These are phyloP conservation scores for Elegia similella DNA, from an alignment of 2,888 invertebrate genomes.

Conservation along the genomic window DNA sequence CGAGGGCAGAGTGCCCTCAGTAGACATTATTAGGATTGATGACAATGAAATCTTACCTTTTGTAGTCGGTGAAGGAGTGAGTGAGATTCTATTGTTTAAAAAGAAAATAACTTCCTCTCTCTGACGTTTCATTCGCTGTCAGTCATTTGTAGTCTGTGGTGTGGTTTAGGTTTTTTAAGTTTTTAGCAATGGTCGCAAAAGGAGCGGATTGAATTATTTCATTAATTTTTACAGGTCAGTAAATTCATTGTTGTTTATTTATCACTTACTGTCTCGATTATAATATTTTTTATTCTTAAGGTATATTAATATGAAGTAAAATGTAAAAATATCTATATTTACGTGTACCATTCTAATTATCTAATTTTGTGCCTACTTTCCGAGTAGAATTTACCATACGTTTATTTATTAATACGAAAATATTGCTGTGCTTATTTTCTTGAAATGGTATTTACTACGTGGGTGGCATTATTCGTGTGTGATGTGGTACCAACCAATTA, in stretches of 20 bases:
- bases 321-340: background rate
- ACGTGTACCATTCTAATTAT: slow-evolving; percentile 2
- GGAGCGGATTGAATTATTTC: slow-evolving; percentile 6
- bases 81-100: too few relatives aligned
- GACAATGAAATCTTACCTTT: too few relatives aligned
- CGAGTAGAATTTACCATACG: background rate
- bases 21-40: too few relatives aligned
- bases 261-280: background rate
- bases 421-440: background rate
- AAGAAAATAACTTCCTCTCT: too few relatives aligned
- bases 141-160: background rate
- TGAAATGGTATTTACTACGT: background rate
- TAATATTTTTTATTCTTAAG: background rate
- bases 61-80: too few relatives aligned
- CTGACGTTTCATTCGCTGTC: too few relatives aligned
- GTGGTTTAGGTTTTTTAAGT: background rate
- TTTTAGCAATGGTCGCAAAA: slow-evolving; percentile 15
- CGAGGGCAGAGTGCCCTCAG: too few relatives aligned
- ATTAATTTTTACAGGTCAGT: slow-evolving; percentile 10
- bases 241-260: background rate
- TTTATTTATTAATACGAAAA: background rate
- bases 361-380: slow-evolving; percentile 8
- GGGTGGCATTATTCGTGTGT: slow-evolving; percentile 6
- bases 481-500: background rate
- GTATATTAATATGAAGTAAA: background rate